phyloP scores from a whole-genome alignment of 2,113 vertebrate genomes.

The Clarias gariepinus region DNA sequence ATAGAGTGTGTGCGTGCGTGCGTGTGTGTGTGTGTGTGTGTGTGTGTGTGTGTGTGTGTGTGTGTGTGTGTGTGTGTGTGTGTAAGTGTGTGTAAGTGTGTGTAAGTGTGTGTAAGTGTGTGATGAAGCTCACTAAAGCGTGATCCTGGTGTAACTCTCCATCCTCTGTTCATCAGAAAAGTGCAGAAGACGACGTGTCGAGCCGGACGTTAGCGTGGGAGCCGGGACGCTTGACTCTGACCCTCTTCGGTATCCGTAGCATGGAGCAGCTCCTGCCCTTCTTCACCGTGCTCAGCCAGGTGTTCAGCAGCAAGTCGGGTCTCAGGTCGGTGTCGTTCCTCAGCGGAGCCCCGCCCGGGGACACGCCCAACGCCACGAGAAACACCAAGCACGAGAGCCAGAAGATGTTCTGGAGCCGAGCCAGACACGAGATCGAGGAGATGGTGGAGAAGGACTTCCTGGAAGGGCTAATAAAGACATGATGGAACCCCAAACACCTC shows the following conservation, averaged over 20 bases:
- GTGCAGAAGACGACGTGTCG: conserved; percentile 89
- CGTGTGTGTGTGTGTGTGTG: too few species aligned
- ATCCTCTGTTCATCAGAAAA: conserved; percentile 80
- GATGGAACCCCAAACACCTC: conserved; percentile 56
- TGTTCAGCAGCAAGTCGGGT: conserved; percentile 94
- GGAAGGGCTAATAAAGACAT: conserved; percentile 93
- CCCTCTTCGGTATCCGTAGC: conserved; percentile 88
- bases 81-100: too few species aligned
- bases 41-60: too few species aligned
- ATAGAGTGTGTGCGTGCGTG: too few species aligned
- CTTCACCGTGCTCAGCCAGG: conserved; percentile 94
- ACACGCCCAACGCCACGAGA: conserved; percentile 79
- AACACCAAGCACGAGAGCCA: conserved; percentile 93
- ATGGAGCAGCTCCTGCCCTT: conserved; percentile 98
- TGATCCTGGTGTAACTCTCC: background rate
- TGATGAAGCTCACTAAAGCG: background rate
- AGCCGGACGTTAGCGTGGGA: conserved; percentile 87
- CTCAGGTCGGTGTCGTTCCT: conserved; percentile 83
- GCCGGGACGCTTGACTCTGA: conserved; percentile 89
- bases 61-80: too few species aligned
- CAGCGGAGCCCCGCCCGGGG: conserved; percentile 71
- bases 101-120: background rate
- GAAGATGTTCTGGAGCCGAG: conserved; percentile 91
- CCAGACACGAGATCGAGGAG: conserved; percentile 95
- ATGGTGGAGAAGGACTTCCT: conserved; percentile 98